These are phyloP conservation scores for Apamea monoglypha DNA, from an alignment of 2,888 invertebrate genomes.

Conservation along the genomic window DNA sequence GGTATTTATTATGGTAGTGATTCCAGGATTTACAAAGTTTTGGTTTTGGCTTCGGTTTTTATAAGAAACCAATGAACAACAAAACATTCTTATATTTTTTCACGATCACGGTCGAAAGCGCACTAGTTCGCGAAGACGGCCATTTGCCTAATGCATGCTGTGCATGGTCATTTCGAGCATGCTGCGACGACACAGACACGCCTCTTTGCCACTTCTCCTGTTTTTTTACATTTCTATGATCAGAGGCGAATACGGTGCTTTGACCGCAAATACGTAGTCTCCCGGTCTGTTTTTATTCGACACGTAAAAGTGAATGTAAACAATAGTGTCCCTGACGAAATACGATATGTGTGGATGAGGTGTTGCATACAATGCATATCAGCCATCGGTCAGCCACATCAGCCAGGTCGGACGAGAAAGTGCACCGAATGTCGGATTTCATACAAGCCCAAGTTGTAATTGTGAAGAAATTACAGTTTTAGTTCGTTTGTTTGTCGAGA, in stretches of 20 bases:
- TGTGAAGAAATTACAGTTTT: not conserved
- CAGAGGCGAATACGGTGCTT: not conserved
- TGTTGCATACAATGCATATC: conserved; percentile 5
- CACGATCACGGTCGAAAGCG: no score
- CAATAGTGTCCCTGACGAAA: conserved; percentile 17
- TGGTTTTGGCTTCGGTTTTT: no score
- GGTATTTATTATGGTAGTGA: no score
- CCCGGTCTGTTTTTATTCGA: not conserved
- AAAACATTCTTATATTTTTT: no score
- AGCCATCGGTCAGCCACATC: not conserved
- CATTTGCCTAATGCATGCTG: no score
- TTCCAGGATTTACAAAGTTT: no score
- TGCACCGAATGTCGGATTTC: conserved; percentile 8
- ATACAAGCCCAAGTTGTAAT: not conserved
- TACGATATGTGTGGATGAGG: conserved; percentile 19
- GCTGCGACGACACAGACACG: no score
- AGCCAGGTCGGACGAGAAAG: not conserved
- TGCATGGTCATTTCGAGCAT: no score
- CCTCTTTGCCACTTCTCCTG: no score
- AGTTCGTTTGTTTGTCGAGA: not conserved
- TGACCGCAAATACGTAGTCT: not conserved
- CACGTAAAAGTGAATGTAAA: conserved; percentile 13
- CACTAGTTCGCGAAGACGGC: no score
- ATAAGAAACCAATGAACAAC: no score
- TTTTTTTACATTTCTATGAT: no score